Base-by-base conservation (phyloP, 1,140 invertebrate genomes). In the Pseudoatta argentina region DNA sequence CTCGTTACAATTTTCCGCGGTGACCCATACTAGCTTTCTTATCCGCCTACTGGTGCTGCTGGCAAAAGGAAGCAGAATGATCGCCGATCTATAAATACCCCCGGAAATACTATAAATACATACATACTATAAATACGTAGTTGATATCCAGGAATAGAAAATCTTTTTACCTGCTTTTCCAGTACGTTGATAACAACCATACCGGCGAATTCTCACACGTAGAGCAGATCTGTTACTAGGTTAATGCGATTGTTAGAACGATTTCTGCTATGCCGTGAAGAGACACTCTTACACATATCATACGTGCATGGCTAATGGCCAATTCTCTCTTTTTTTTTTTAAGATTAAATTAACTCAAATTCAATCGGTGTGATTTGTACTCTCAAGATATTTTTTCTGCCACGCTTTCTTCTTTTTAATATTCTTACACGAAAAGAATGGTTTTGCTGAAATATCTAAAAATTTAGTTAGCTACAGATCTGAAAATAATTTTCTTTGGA, bases 41-140 rank as follows among this genome's bases (percentile, higher is more conserved):
- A 91, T 90, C 89, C 76, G 83, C 78, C 83, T 85, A 55, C 34
- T 55, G 76, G 64, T 51, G n/a, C 63, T 34, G 57, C 27, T 73
- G n/a, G 24, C 18, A 85, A 90, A 90, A 88, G 51, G 63, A 72
- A 86, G 14, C 34, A 73, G 30, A 51, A 30, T 39, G 67, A 39
- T 30, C 76, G 18, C 44, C 48, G 34, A 67, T 90, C 78, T 91
- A 91, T 91, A 91, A 90, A 90, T 91, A 91, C 16, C 39, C 44
- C 82, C 75, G 71, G 89, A 87, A 71, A 57, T 57, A 85, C 90
- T 91, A 91, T 91, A 91, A 91, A 91, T 91, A 91, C 85, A 21
- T 21, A 79, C 75, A 57, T 57, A 85, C 90, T 91, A 91, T 91
- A 91, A 91, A 91, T 91, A 91, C 85, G n/a, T 53, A 63, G n/a